phyloP scores from a whole-genome alignment of 2,888 invertebrate genomes.

The Cosmia trapezina region DNA sequence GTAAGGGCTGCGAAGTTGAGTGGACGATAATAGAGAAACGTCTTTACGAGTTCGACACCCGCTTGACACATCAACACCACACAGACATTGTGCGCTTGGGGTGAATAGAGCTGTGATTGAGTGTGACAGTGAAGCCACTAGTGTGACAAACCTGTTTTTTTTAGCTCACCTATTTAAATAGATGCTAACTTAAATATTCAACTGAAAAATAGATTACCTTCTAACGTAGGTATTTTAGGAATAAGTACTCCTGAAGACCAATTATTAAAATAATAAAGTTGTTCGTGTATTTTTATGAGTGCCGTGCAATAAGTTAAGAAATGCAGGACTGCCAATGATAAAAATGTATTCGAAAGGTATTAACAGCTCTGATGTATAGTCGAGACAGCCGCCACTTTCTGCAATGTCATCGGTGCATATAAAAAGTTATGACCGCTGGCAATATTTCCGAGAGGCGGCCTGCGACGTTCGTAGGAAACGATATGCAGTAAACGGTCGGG shows the following conservation, averaged over 20 bases:
- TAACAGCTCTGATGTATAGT: constrained; percentile 73
- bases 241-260: too few relatives aligned
- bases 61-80: constrained; percentile 85
- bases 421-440: constrained; percentile 90
- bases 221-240: too few relatives aligned
- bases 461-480: constrained; percentile 84
- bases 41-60: constrained; percentile 87
- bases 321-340: neutral
- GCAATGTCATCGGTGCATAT: constrained; percentile 90
- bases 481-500: constrained; percentile 90
- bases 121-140: constrained; percentile 66
- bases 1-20: constrained; percentile 76
- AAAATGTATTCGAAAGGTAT: constrained; percentile 32
- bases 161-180: neutral
- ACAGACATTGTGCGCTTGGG: constrained; percentile 67
- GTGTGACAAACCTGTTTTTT: constrained; percentile 50
- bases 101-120: constrained; percentile 56
- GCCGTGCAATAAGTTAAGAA: neutral
- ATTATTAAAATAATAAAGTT: neutral
- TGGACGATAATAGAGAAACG: constrained; percentile 85
- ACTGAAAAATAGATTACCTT: neutral
- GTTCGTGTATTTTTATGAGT: neutral
- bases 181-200: too few relatives aligned
- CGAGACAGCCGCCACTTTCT: constrained; percentile 83
- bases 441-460: constrained; percentile 87